These are phyloP conservation scores for Xiphophorus maculatus DNA, from an alignment of 2,113 vertebrate genomes.

Conservation along the genomic window DNA sequence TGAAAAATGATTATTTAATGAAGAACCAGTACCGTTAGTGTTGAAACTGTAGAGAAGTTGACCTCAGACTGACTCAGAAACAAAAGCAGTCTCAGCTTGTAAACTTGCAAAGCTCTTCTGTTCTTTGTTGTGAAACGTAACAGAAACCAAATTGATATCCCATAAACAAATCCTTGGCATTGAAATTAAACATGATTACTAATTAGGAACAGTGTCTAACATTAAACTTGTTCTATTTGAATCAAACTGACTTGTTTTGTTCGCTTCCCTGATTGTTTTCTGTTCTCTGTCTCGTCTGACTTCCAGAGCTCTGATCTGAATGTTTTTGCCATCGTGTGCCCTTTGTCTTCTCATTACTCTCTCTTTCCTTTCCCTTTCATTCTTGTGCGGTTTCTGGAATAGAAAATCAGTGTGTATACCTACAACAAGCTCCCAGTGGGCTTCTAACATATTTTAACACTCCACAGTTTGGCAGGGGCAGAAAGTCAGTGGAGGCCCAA, in stretches of 20 bases:
- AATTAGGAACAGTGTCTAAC: slow-evolving; percentile 46
- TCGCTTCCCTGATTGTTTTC: slow-evolving; percentile 30
- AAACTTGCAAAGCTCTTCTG: slow-evolving; percentile 20
- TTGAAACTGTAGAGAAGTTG: not conserved
- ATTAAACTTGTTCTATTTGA: slow-evolving; percentile 31
- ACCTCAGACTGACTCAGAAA: slow-evolving; percentile 26
- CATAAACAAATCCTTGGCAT: slow-evolving; percentile 54
- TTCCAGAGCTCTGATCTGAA: slow-evolving; percentile 3
- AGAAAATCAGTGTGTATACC: slow-evolving; percentile 47
- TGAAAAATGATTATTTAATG: not conserved
- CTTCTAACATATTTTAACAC: slow-evolving; percentile 49
- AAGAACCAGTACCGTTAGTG: not conserved
- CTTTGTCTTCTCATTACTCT: slow-evolving; percentile 28
- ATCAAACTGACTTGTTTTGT: slow-evolving; percentile 28
- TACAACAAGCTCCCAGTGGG: slow-evolving; percentile 45
- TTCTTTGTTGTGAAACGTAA: slow-evolving; percentile 39
- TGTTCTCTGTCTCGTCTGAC: slow-evolving; percentile 5
- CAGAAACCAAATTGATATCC: slow-evolving; percentile 32
- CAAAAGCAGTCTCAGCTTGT: slow-evolving; percentile 18
- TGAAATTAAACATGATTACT: slow-evolving; percentile 47
- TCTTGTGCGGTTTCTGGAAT: slow-evolving; percentile 42
- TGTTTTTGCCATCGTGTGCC: slow-evolving; percentile 26
- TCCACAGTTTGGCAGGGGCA: slow-evolving; percentile 37
- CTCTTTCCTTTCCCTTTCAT: slow-evolving; percentile 30
- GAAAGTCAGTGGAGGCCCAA: slow-evolving; percentile 44